These are phyloP conservation scores for Lacerta viridis DNA, from an alignment of 2,797 vertebrate species.

Conservation along the genomic window DNA sequence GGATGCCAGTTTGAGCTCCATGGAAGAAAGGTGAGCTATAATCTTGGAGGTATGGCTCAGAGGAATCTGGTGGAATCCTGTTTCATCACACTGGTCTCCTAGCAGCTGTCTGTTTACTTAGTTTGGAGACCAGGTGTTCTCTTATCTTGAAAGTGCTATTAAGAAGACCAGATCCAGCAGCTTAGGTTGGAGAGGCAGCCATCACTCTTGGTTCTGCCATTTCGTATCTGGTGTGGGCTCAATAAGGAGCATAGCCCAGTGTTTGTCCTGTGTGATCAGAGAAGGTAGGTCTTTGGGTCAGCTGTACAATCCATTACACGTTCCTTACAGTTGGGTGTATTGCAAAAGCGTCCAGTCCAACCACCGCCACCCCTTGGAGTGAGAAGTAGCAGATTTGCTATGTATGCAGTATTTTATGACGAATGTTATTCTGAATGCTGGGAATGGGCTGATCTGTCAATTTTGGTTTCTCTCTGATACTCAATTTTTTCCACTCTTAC, in stretches of 20 bases:
- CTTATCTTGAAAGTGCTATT: neutral
- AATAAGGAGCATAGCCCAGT: too few relatives aligned
- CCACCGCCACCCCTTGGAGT: neutral
- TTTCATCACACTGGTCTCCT: constrained; percentile 16
- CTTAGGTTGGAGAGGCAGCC: neutral
- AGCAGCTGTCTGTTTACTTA: neutral
- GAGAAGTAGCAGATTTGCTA: neutral
- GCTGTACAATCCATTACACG: neutral
- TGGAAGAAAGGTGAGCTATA: neutral
- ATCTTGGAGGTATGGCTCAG: neutral
- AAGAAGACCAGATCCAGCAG: neutral
- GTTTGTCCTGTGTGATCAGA: neutral
- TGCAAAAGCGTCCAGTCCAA: neutral
- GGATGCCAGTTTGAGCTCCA: too few relatives aligned
- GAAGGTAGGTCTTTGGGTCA: neutral
- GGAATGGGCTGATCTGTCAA: neutral
- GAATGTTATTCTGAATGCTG: neutral
- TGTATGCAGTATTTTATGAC: too few relatives aligned
- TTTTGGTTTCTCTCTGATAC: too few relatives aligned
- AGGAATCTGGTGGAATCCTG: neutral
- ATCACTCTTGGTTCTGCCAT: neutral
- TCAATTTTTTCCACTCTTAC: too few relatives aligned
- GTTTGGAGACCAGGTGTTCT: neutral
- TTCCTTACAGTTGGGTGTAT: neutral
- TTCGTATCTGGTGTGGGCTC: neutral